A percentile compares a stretch with the other conserved stretches of the same genome.
Evolutionary conservation across 2,888 invertebrate genomes (phyloP).

Genomic region (Plagiodera versicolora): DNA sequence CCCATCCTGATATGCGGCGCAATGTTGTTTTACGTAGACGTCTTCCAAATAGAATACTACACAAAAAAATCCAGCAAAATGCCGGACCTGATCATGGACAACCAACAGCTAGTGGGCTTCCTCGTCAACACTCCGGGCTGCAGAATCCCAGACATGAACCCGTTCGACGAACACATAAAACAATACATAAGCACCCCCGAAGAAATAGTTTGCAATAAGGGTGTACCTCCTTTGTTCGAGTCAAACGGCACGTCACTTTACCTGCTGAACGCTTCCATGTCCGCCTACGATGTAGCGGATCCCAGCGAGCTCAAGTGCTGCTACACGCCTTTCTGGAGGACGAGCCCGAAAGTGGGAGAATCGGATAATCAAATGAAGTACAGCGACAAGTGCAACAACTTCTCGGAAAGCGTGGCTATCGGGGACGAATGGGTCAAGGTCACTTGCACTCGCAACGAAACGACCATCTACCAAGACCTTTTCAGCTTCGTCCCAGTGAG

Average conservation of each 20-base stretch:
- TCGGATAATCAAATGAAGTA: slow-evolving; percentile 58
- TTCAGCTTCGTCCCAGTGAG: slow-evolving; percentile 65
- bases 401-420: slow-evolving; percentile 56
- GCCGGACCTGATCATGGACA: slow-evolving; percentile 2
- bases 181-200: slow-evolving; percentile 59
- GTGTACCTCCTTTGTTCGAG: slow-evolving; percentile 58
- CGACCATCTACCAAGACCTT: slow-evolving; percentile 67
- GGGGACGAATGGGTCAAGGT: slow-evolving; percentile 70
- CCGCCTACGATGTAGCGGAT: slow-evolving; percentile 57
- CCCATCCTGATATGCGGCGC: slow-evolving; percentile 39
- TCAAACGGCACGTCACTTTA: slow-evolving; percentile 64
- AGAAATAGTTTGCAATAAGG: slow-evolving; percentile 59
- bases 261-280: slow-evolving; percentile 56
- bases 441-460: slow-evolving; percentile 59
- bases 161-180: slow-evolving; percentile 61
- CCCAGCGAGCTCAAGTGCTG: slow-evolving; percentile 61
- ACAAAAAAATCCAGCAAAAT: slow-evolving; percentile 13
- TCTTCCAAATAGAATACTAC: slow-evolving; percentile 42
- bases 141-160: slow-evolving; percentile 66
- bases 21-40: slow-evolving; percentile 44
- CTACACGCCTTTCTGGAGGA: slow-evolving; percentile 63
- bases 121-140: slow-evolving; percentile 58
- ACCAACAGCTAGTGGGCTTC: slow-evolving; percentile 20
- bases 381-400: slow-evolving; percentile 56
- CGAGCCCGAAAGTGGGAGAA: slow-evolving; percentile 55